phyloP scores from a whole-genome alignment of 2,797 vertebrate genomes.

The Sciurus carolinensis region DNA sequence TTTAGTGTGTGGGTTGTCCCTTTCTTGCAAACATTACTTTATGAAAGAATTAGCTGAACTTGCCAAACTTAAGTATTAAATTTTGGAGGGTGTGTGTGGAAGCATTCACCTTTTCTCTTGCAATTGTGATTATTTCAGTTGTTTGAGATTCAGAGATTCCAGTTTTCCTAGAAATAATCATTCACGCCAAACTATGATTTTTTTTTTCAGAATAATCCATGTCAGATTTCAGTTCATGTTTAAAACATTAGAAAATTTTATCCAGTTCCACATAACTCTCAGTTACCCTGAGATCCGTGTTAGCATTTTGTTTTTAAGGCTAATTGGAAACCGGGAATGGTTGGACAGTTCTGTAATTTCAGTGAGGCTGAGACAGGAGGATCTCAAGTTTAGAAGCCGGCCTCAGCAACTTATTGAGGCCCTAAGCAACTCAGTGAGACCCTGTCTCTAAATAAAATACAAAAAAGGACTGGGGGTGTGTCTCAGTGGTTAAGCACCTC shows the following conservation, averaged over 20 bases:
- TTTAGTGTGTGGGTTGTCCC: conserved; percentile 1
- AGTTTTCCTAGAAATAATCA: conserved; percentile 47
- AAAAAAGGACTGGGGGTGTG: too few relatives aligned
- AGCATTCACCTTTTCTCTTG: background rate
- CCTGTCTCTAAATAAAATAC: too few relatives aligned
- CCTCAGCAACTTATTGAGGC: too few relatives aligned
- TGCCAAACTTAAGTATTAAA: conserved; percentile 20
- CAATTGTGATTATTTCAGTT: conserved; percentile 3
- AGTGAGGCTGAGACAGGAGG: too few relatives aligned
- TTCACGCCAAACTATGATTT: conserved; percentile 47
- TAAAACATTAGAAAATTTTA: conserved; percentile 34
- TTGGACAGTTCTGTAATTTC: too few relatives aligned
- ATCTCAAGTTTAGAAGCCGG: too few relatives aligned
- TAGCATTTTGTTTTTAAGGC: conserved; percentile 10
- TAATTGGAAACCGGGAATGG: background rate
- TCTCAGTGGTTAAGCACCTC: too few relatives aligned
- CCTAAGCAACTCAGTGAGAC: too few relatives aligned
- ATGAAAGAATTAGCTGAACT: conserved; percentile 48
- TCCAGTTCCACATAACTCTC: background rate
- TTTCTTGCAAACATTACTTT: conserved; percentile 22
- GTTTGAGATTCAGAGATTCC: conserved; percentile 17
- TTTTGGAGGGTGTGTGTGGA: background rate
- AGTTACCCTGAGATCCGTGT: background rate
- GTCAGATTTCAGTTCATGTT: background rate
- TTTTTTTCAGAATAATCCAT: background rate